phyloP scores from a whole-genome alignment of 2,797 vertebrate species.

The Falco biarmicus region DNA sequence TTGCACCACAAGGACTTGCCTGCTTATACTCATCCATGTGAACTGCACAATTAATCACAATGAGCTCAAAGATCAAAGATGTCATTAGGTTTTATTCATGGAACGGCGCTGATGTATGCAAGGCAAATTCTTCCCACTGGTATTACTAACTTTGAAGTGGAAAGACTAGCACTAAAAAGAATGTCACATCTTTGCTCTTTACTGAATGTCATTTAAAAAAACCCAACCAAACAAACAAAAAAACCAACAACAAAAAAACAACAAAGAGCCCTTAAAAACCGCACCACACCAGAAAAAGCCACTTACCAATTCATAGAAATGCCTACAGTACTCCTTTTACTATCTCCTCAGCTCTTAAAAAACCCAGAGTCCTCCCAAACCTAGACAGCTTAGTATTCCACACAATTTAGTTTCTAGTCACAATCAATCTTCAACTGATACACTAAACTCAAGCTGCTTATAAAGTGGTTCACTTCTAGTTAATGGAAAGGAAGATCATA shows the following conservation, averaged over 20 bases:
- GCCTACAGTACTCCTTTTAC: neutral
- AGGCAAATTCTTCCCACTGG: neutral
- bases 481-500: slow-evolving; percentile 39
- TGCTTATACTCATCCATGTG: neutral
- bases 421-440: neutral
- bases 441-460: neutral
- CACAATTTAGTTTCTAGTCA: neutral
- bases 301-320: neutral
- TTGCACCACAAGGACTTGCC: neutral
- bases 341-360: neutral
- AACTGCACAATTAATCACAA: neutral
- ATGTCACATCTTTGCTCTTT: neutral
- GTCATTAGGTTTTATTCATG: neutral
- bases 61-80: neutral
- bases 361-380: neutral
- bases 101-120: neutral
- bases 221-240: neutral
- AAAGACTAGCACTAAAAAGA: neutral
- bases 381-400: neutral
- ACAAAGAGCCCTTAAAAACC: no score
- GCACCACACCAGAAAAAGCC: neutral
- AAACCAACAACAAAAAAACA: neutral
- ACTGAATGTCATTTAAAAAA: neutral
- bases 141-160: neutral
- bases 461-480: neutral